Evolutionary conservation across 2,113 vertebrate species (phyloP).

Genomic region (Gopherus evgoodei): DNA sequence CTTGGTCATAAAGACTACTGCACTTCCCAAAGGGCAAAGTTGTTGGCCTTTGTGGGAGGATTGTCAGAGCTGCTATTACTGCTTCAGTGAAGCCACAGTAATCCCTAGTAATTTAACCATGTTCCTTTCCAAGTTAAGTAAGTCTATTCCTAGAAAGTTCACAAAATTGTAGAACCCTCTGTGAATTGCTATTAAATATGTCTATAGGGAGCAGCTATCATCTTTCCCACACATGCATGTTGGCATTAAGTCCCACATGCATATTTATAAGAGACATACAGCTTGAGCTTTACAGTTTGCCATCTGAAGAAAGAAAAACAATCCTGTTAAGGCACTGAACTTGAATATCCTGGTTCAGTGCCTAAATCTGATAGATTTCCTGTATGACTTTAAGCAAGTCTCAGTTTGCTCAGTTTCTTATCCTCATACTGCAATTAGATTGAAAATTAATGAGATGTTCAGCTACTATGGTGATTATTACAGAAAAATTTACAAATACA

Average conservation of each 20-base stretch:
- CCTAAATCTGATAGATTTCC: no score
- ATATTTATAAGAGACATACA: not conserved
- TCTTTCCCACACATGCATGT: accelerated
- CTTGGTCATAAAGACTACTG: not conserved
- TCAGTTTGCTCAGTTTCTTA: no score
- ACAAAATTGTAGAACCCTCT: accelerated
- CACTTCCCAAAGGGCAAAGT: accelerated
- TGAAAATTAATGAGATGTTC: no score
- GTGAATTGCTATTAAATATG: not conserved
- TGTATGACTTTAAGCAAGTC: no score
- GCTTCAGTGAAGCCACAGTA: not conserved
- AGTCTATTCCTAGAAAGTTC: not conserved
- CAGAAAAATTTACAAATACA: no score
- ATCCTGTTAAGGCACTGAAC: no score
- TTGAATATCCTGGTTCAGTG: no score
- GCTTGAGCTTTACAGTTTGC: not conserved
- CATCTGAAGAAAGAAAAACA: not conserved
- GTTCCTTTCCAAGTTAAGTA: not conserved
- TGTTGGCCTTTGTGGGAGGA: not conserved
- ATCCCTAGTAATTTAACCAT: not conserved
- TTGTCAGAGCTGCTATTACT: not conserved
- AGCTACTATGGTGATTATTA: no score
- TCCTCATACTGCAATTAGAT: no score
- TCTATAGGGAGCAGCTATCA: not conserved
- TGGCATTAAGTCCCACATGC: not conserved